Conservation (phyloP, 2,113 vertebrate species). For the Tamias sibiricus region DNA sequence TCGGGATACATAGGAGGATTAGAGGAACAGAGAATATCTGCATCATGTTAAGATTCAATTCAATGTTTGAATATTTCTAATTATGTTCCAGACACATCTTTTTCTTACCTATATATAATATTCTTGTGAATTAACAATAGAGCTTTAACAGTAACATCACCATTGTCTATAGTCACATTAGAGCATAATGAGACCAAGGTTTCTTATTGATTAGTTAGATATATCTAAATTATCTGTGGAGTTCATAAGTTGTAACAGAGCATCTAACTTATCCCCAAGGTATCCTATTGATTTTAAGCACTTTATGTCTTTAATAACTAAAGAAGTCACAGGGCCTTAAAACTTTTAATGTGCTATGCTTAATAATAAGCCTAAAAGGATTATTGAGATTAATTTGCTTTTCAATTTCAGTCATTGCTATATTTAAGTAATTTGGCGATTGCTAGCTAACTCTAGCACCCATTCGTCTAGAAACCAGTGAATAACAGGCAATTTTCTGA, state of each 20-base stretch:
- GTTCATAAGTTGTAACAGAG: neutral
- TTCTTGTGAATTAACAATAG: neutral
- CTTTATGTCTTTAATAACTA: neutral
- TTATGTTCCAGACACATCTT: neutral
- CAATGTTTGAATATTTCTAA: neutral
- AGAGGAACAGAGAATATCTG: neutral
- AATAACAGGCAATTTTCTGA: neutral
- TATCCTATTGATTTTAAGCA: constrained; percentile 55
- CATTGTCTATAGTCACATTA: neutral
- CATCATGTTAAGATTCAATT: neutral
- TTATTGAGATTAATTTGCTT: constrained; percentile 55
- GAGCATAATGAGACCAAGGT: neutral
- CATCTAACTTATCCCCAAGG: neutral
- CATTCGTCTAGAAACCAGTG: neutral
- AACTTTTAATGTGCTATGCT: neutral
- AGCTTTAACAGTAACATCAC: neutral
- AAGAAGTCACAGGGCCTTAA: neutral
- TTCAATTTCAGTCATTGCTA: constrained; percentile 52
- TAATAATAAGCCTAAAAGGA: constrained; percentile 40
- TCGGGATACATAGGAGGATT: no score
- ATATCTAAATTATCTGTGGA: neutral
- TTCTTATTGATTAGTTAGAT: neutral
- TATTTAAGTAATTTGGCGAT: constrained; percentile 44
- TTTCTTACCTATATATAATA: neutral
- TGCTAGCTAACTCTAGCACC: constrained; percentile 32